Percentiles rank a stretch among this genome's conserved stretches.
These are phyloP conservation scores for Nerophis lumbriciformis DNA, from an alignment of 2,113 vertebrate genomes.

Conservation along the genomic window DNA sequence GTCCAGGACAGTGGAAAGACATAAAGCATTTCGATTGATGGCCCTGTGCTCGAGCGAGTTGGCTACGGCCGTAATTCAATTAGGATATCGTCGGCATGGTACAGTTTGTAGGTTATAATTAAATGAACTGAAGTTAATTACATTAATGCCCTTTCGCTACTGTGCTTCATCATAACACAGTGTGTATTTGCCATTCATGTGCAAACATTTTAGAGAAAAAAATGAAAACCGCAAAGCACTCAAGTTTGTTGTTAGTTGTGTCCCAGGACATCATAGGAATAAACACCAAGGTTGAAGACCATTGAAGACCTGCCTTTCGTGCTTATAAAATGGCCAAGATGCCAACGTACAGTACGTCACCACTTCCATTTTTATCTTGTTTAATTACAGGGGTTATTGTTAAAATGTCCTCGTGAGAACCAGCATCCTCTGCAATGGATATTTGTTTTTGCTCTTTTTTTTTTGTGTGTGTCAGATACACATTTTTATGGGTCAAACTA, in stretches of 20 bases:
- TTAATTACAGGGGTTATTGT: neutral
- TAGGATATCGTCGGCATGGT: neutral
- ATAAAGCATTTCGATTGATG: neutral
- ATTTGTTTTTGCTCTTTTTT: too few relatives aligned
- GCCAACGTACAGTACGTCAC: neutral
- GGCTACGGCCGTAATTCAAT: neutral
- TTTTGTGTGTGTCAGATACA: too few relatives aligned
- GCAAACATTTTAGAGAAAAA: too few relatives aligned
- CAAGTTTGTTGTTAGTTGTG: too few relatives aligned
- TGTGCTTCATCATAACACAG: neutral
- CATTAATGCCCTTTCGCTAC: neutral
- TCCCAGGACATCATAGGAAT: too few relatives aligned
- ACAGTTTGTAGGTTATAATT: slow-evolving; percentile 4
- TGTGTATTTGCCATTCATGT: neutral
- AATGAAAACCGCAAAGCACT: too few relatives aligned
- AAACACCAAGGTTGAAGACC: too few relatives aligned
- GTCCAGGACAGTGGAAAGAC: neutral
- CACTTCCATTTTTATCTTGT: neutral
- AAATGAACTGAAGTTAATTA: slow-evolving; percentile 3
- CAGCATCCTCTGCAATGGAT: too few relatives aligned
- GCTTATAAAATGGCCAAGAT: too few relatives aligned
- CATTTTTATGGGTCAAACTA: too few relatives aligned
- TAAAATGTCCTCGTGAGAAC: too few relatives aligned
- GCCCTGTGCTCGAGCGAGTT: neutral
- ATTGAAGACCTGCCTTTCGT: too few relatives aligned